phyloP scores from a whole-genome alignment of 2,888 invertebrate genomes.

The Lathronympha strigana region DNA sequence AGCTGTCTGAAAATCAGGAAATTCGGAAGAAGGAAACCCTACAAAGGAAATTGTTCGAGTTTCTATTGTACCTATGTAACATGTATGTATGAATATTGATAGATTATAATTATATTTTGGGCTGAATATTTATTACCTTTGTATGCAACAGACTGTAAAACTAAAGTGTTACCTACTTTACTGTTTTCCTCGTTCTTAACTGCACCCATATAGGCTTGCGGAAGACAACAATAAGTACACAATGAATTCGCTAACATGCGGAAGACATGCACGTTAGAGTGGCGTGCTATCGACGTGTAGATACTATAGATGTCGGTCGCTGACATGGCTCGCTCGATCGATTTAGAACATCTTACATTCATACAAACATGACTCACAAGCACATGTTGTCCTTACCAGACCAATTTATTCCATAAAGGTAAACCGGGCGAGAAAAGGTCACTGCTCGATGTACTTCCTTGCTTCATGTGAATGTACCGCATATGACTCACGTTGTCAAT shows the following conservation, averaged over 20 bases:
- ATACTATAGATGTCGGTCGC: slow-evolving; percentile 44
- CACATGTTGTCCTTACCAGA: slow-evolving; percentile 64
- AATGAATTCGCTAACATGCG: slow-evolving; percentile 62
- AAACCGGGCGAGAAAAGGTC: slow-evolving; percentile 56
- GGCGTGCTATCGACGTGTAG: no score
- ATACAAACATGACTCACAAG: slow-evolving; percentile 50
- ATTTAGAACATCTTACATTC: slow-evolving; percentile 58
- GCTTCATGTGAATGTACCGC: slow-evolving; percentile 45
- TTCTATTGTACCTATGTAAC: no score
- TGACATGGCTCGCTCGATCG: slow-evolving; percentile 48
- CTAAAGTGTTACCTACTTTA: slow-evolving; percentile 31
- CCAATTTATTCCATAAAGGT: slow-evolving; percentile 67
- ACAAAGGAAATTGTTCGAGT: no score
- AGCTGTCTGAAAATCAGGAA: no score
- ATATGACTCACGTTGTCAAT: slow-evolving; percentile 28
- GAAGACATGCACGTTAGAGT: slow-evolving; percentile 60
- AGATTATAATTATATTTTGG: no score
- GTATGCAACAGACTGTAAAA: slow-evolving; percentile 21
- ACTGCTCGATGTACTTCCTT: slow-evolving; percentile 59
- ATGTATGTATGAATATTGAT: no score
- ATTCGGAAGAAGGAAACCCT: no score
- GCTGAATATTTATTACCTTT: no score
- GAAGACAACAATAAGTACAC: slow-evolving; percentile 54
- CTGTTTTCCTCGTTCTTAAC: slow-evolving; percentile 45
- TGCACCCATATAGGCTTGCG: slow-evolving; percentile 54